These are phyloP conservation scores for Drosophila infuscata DNA, from an alignment of 2,888 invertebrate genomes.

Conservation along the genomic window DNA sequence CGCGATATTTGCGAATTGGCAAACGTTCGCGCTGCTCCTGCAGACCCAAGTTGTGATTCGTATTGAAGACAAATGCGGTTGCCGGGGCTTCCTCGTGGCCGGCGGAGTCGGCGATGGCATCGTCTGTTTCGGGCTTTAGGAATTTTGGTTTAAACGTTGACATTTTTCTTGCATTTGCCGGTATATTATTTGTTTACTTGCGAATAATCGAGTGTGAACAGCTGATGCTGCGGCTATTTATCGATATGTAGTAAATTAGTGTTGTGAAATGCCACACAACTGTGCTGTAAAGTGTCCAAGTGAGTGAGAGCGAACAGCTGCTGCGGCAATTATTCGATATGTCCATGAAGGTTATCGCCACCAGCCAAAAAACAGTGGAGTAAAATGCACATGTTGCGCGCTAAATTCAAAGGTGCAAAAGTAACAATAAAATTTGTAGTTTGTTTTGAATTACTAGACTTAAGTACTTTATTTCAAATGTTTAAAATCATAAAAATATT, in stretches of 20 bases:
- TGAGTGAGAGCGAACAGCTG: not conserved
- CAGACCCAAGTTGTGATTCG: conserved; percentile 92
- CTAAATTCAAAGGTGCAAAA: not conserved
- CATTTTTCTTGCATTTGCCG: conserved; percentile 40
- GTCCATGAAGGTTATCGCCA: not conserved
- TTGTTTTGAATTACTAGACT: conserved; percentile 36
- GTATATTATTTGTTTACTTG: conserved; percentile 17
- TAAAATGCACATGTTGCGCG: not conserved
- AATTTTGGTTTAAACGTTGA: conserved; percentile 71
- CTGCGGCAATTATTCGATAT: not conserved
- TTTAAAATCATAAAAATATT: conserved; percentile 64
- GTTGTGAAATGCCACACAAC: not conserved
- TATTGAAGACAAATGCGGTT: conserved; percentile 92
- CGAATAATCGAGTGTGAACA: conserved; percentile 1
- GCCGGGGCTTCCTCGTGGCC: conserved; percentile 50
- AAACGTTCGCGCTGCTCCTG: conserved; percentile 93
- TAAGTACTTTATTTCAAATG: conserved; percentile 56
- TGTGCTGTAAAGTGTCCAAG: too few species aligned
- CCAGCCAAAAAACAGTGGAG: not conserved
- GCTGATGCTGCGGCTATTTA: not conserved
- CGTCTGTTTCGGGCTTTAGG: conserved; percentile 73
- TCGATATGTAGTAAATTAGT: not conserved
- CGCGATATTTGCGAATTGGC: conserved; percentile 94
- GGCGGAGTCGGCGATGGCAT: conserved; percentile 75
- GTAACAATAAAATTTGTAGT: not conserved